These are phyloP conservation scores for Molanna angustata DNA, from an alignment of 2,888 invertebrate genomes.

Conservation along the genomic window DNA sequence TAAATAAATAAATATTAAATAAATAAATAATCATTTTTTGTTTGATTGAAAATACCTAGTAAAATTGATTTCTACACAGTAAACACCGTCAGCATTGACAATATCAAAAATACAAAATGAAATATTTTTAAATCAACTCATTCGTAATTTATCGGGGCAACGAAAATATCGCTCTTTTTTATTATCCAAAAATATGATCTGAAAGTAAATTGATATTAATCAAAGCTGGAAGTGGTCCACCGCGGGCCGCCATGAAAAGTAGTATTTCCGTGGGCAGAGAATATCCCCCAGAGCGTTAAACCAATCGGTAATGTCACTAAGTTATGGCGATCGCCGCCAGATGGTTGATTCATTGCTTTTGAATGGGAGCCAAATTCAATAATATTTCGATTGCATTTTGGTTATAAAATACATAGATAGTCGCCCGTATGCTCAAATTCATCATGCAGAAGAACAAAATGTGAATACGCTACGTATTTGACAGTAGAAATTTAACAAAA, in stretches of 20 bases:
- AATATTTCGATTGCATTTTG: too few relatives aligned
- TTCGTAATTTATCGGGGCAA: not conserved
- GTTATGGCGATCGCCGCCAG: constrained; percentile 15
- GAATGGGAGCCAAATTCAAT: constrained; percentile 14
- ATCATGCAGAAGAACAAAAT: too few relatives aligned
- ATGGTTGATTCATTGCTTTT: constrained; percentile 11
- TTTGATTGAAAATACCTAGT: too few relatives aligned
- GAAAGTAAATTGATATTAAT: not conserved
- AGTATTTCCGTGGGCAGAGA: constrained; percentile 3
- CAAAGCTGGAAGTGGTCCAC: constrained; percentile 6
- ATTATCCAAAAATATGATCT: not conserved
- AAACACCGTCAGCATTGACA: too few relatives aligned
- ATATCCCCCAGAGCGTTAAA: not conserved
- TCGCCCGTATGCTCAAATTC: too few relatives aligned
- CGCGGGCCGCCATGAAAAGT: constrained; percentile 2
- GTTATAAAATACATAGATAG: too few relatives aligned
- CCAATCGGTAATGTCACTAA: constrained; percentile 1
- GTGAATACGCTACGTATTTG: too few relatives aligned
- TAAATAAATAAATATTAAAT: constrained; percentile 3
- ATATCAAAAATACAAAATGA: too few relatives aligned
- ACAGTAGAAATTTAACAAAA: too few relatives aligned
- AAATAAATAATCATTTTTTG: not conserved
- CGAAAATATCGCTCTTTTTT: not conserved
- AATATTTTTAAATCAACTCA: too few relatives aligned
- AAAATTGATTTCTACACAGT: too few relatives aligned